Evolutionary conservation across 1,140 invertebrate species (phyloP).

Genomic region (Galleria mellonella): DNA sequence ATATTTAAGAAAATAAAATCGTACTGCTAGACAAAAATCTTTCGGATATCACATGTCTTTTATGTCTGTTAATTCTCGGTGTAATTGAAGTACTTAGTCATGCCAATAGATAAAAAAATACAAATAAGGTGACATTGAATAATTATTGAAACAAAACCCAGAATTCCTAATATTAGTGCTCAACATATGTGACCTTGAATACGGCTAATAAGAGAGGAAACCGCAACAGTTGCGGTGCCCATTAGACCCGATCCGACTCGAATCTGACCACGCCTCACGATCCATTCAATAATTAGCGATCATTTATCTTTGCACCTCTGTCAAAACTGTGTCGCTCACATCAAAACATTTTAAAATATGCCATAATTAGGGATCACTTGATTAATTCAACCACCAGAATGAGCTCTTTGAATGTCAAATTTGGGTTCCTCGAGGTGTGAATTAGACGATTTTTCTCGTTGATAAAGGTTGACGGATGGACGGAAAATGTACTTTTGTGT

Average conservation of each 20-base stretch:
- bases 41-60: too few relatives aligned
- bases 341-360: slow-evolving; percentile 60
- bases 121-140: too few relatives aligned
- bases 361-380: slow-evolving; percentile 55
- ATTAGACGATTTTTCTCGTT: slow-evolving; percentile 63
- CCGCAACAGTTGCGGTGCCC: slow-evolving; percentile 33
- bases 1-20: too few relatives aligned
- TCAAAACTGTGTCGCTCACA: slow-evolving; percentile 61
- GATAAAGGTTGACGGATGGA: slow-evolving; percentile 60
- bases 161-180: too few relatives aligned
- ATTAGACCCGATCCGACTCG: slow-evolving; percentile 29
- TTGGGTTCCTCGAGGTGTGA: slow-evolving; percentile 49
- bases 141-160: too few relatives aligned
- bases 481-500: slow-evolving; percentile 38
- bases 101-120: too few relatives aligned
- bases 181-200: not conserved
- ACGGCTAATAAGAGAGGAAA: not conserved
- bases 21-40: too few relatives aligned
- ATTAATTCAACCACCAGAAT: slow-evolving; percentile 49
- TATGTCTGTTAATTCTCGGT: too few relatives aligned
- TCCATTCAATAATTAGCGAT: slow-evolving; percentile 49
- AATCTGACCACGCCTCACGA: slow-evolving; percentile 20
- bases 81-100: too few relatives aligned
- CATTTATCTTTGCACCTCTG: slow-evolving; percentile 63
- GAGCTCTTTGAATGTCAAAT: slow-evolving; percentile 35